A percentile compares a stretch with the other conserved stretches of the same genome.
phyloP scores from a whole-genome alignment of 2,113 vertebrate genomes.

The Miniopterus natalensis region DNA sequence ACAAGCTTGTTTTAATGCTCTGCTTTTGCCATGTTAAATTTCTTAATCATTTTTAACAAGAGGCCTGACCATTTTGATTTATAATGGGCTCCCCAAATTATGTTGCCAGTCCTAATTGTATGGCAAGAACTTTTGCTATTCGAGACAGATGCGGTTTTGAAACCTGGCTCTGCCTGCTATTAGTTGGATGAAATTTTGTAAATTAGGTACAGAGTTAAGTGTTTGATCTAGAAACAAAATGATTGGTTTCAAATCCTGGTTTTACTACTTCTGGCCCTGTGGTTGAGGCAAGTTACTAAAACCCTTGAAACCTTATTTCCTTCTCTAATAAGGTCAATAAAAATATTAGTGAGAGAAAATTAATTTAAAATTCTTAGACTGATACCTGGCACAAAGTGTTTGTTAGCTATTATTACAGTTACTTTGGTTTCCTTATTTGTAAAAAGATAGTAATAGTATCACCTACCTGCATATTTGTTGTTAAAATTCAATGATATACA shows the following conservation, averaged over 20 bases:
- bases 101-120: neutral
- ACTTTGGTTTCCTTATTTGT: neutral
- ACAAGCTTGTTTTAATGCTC: neutral
- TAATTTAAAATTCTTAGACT: neutral
- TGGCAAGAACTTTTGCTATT: neutral
- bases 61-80: neutral
- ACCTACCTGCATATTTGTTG: neutral
- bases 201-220: neutral
- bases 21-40: neutral
- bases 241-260: neutral
- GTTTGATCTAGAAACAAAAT: neutral
- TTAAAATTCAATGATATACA: neutral
- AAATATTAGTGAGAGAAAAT: neutral
- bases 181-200: neutral
- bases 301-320: neutral
- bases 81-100: neutral
- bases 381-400: neutral
- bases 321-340: neutral
- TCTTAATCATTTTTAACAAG: constrained; percentile 1
- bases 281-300: neutral
- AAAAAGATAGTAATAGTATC: neutral
- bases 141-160: neutral
- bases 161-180: neutral
- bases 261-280: neutral
- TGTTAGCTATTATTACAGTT: neutral